phyloP scores from a whole-genome alignment of 2,888 invertebrate species.

The Caenorhabditis zanzibari region DNA sequence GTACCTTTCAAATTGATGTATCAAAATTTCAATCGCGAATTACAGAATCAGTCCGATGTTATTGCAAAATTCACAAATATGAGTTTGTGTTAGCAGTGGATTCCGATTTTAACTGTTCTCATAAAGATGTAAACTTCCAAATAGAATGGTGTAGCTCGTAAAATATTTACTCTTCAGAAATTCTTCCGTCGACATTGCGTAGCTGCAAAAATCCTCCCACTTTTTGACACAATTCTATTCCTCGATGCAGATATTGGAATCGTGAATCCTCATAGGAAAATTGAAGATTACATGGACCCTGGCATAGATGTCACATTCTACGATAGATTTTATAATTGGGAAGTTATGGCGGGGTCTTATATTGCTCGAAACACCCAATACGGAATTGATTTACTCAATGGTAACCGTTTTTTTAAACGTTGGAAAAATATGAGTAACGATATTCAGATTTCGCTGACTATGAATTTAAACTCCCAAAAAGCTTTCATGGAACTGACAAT shows the following conservation, averaged over 20 bases:
- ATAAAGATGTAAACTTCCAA: constrained; percentile 52
- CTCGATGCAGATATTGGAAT: constrained; percentile 70
- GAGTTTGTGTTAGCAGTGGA: constrained; percentile 42
- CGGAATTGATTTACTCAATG: constrained; percentile 56
- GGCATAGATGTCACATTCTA: constrained; percentile 64
- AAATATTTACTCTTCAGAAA: constrained; percentile 37
- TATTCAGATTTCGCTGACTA: constrained; percentile 68
- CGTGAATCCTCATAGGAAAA: constrained; percentile 64
- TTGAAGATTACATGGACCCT: constrained; percentile 61
- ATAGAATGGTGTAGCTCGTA: not conserved
- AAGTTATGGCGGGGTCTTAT: constrained; percentile 65
- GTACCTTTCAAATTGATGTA: not conserved
- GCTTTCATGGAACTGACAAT: constrained; percentile 72
- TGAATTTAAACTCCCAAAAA: constrained; percentile 64
- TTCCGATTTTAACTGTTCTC: constrained; percentile 46
- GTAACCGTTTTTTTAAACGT: too few relatives aligned
- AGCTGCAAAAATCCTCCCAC: constrained; percentile 47
- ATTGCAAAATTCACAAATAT: constrained; percentile 55
- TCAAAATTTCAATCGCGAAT: not conserved
- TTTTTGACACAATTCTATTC: constrained; percentile 64
- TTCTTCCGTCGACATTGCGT: constrained; percentile 70
- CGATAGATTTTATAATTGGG: constrained; percentile 67
- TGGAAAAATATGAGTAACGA: too few relatives aligned
- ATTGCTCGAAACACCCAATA: constrained; percentile 59
- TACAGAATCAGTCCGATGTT: constrained; percentile 59